phyloP scores from a whole-genome alignment of 2,797 vertebrate species.

The Telmatherina bonti region DNA sequence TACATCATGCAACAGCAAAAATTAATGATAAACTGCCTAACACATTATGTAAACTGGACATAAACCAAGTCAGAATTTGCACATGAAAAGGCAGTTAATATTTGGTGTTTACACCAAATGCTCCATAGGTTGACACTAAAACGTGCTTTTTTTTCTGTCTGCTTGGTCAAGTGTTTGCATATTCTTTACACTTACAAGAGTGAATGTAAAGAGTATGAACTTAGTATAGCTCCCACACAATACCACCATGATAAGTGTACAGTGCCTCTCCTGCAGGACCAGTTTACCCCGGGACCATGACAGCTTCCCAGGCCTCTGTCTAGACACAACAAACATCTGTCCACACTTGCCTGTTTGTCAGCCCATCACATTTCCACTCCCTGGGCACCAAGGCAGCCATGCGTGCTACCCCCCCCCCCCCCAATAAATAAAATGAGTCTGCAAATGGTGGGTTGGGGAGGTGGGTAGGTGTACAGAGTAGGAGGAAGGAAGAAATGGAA shows the following conservation, averaged over 20 bases:
- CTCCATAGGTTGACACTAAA: too few species aligned
- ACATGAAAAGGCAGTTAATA: too few species aligned
- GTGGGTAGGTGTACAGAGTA: not conserved
- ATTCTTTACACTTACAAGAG: conserved; percentile 38
- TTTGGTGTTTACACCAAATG: not conserved
- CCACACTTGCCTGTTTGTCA: conserved; percentile 67
- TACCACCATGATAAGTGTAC: conserved; percentile 60
- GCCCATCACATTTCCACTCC: conserved; percentile 64
- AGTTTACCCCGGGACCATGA: conserved; percentile 55
- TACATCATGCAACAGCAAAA: not conserved
- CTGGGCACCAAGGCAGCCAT: conserved; percentile 68
- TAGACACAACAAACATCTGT: conserved; percentile 84
- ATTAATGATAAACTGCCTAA: not conserved
- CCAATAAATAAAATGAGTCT: conserved; percentile 71
- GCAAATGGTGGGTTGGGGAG: conserved; percentile 6
- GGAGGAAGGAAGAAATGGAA: conserved; percentile 54
- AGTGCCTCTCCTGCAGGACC: conserved; percentile 56
- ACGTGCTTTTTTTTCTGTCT: conserved; percentile 18
- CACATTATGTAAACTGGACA: conserved; percentile 1
- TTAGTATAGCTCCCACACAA: conserved; percentile 56
- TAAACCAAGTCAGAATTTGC: not conserved
- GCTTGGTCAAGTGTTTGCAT: conserved; percentile 27
- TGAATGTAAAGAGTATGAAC: too few species aligned
- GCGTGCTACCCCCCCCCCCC: conserved; percentile 42
- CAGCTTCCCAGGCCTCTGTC: conserved; percentile 61